Conservation (phyloP, 2,888 invertebrate genomes). For the Tupiocoris notatus region DNA sequence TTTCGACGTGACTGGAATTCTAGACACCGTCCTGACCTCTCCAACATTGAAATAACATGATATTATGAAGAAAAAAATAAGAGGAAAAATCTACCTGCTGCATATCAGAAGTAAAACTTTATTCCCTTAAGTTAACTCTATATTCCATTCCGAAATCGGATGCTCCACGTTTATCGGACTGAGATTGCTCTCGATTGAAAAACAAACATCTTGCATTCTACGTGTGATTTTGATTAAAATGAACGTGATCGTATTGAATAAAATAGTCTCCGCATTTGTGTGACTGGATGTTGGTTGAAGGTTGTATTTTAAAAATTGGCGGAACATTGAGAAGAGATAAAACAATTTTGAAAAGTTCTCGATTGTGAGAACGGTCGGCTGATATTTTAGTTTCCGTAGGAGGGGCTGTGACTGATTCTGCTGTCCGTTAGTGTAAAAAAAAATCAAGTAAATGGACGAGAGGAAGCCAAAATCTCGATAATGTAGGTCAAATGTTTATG, state of each 20-base stretch:
- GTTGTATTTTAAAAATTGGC: not conserved
- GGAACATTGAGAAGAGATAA: slow-evolving; percentile 2
- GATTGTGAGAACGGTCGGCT: not conserved
- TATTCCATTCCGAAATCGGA: not conserved
- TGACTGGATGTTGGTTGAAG: not conserved
- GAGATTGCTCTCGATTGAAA: not conserved
- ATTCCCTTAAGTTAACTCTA: too few species aligned
- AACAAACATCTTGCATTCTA: not conserved
- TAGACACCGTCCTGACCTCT: not conserved
- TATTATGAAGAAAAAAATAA: too few species aligned
- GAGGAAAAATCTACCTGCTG: slow-evolving; percentile 1
- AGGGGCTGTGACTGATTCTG: slow-evolving; percentile 24
- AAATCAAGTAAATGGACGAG: not conserved
- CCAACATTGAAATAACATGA: not conserved
- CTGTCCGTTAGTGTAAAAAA: slow-evolving; percentile 8
- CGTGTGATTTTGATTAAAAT: not conserved
- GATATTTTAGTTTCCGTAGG: slow-evolving; percentile 23
- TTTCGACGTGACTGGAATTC: slow-evolving; percentile 26
- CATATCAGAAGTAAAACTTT: slow-evolving; percentile 28
- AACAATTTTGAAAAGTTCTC: not conserved
- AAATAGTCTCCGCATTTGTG: not conserved
- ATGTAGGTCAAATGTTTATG: not conserved
- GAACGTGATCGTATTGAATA: not conserved
- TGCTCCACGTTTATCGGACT: not conserved
- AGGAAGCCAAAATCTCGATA: not conserved